phyloP scores from a whole-genome alignment of 35 echinoderm and acorn worm species.

The Patiria miniata region DNA sequence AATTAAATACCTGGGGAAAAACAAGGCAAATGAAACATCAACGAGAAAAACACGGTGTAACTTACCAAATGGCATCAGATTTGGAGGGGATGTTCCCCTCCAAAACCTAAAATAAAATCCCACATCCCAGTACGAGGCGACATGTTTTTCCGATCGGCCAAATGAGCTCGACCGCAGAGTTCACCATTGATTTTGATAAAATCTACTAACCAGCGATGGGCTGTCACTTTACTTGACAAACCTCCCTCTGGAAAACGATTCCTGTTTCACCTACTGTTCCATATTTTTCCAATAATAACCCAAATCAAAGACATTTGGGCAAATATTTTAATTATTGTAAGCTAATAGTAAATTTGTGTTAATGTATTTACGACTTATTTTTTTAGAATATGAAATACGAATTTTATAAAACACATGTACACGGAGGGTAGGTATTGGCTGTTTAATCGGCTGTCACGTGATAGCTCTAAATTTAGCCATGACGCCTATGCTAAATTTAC shows the following conservation, averaged over 20 bases:
- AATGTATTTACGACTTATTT: neutral
- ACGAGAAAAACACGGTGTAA: neutral
- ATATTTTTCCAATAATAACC: neutral
- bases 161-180: constrained; percentile 32
- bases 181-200: constrained; percentile 29
- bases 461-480: constrained; percentile 23
- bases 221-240: neutral
- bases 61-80: constrained; percentile 8
- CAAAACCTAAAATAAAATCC: constrained; percentile 8
- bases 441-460: constrained; percentile 1
- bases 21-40: too few relatives aligned
- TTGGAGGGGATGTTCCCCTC: neutral
- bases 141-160: constrained; percentile 13
- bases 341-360: neutral
- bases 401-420: neutral
- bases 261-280: neutral
- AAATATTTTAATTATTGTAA: neutral
- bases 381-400: neutral
- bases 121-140: neutral
- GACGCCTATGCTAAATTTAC: constrained; percentile 16
- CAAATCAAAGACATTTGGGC: neutral
- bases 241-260: neutral
- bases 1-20: too few relatives aligned
- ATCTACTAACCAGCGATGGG: neutral
- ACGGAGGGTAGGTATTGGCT: neutral